Base-by-base conservation (phyloP, 2,113 vertebrate genomes). In the Mirounga angustirostris region DNA sequence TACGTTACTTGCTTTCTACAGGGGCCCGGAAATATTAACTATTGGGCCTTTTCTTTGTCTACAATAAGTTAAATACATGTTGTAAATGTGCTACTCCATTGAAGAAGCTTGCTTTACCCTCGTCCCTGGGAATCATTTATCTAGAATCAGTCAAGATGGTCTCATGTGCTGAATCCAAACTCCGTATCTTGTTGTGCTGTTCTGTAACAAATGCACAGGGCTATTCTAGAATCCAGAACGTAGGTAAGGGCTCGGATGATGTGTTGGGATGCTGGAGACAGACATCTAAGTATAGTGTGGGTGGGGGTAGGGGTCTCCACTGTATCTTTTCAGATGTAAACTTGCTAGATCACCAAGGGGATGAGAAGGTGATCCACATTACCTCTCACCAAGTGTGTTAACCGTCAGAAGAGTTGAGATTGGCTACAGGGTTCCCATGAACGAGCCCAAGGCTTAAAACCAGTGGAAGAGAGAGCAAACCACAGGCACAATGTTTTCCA, bases 401-500 rank as follows among this genome's bases (percentile, higher is more conserved):
- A 46, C 67, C 16, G 26, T 59, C 22, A 54, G 33, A 78, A 59
- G 74, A 85, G 22, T 10, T 52, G 10, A 85, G 59, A 88, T 33
- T 56, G 40, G 43, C 73, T 67, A 8, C 59, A 61, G 69, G 30
- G 2, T 46, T 79, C 93, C 90, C 33, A 56, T 3, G 12, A 63
- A 69, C 43, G 63, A 96, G 71, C 52, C 69, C 14, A 13, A 15
- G 63, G 36, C 69, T 97, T 91, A 43, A 92, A 88, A 79, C 16
- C 50, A 58, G 26, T 71, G 74, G 59, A 81, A 78, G 80, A 81
- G 28, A 69, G 30, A 85, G 65, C 50, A 65, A 96, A 91, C n/a
- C 87, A 84, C 59, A 95, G 33, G 21, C 50, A 46, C 24, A 65
- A 18, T 78, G 21, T 94, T 95, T 97, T 96, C 93, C 78, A 86